These are phyloP conservation scores for Lethenteron reissneri DNA, from an alignment of 2,113 vertebrate genomes.

Conservation along the genomic window DNA sequence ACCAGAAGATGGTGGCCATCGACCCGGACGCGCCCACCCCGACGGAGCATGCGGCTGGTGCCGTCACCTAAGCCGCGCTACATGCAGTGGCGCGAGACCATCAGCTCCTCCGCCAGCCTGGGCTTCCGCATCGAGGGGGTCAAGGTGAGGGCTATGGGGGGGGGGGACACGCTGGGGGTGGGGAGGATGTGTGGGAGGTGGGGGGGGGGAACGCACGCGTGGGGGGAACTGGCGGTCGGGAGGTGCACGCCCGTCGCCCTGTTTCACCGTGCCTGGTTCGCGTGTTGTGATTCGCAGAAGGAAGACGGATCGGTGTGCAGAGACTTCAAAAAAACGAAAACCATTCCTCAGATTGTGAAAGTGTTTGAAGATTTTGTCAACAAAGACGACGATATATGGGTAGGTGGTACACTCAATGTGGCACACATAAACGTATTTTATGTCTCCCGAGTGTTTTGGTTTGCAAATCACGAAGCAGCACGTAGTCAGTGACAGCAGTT, in stretches of 20 bases:
- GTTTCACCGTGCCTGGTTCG: no score
- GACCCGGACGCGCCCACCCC: slow-evolving; percentile 49
- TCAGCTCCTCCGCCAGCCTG: slow-evolving; percentile 72
- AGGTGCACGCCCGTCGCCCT: no score
- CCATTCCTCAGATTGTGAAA: slow-evolving; percentile 50
- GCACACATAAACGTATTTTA: no score
- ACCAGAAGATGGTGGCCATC: slow-evolving; percentile 87
- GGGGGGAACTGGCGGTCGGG: no score
- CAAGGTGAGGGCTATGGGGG: slow-evolving; percentile 34
- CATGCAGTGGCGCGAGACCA: slow-evolving; percentile 98
- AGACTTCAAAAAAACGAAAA: slow-evolving; percentile 93
- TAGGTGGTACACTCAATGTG: slow-evolving; percentile 13
- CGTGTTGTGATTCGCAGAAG: slow-evolving; percentile 27
- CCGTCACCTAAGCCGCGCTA: slow-evolving; percentile 85
- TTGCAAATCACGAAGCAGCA: no score
- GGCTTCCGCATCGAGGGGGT: slow-evolving; percentile 93
- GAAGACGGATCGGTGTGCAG: slow-evolving; percentile 85
- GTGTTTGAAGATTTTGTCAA: slow-evolving; percentile 74
- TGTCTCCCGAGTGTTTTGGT: no score
- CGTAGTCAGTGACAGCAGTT: no score
- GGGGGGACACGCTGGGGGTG: not conserved
- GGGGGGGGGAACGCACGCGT: not conserved
- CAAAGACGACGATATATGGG: slow-evolving; percentile 57
- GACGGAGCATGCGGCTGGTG: slow-evolving; percentile 45
- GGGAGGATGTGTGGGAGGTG: not conserved